These are phyloP conservation scores for Suricata suricatta DNA, from an alignment of 2,113 vertebrate genomes.

Conservation along the genomic window DNA sequence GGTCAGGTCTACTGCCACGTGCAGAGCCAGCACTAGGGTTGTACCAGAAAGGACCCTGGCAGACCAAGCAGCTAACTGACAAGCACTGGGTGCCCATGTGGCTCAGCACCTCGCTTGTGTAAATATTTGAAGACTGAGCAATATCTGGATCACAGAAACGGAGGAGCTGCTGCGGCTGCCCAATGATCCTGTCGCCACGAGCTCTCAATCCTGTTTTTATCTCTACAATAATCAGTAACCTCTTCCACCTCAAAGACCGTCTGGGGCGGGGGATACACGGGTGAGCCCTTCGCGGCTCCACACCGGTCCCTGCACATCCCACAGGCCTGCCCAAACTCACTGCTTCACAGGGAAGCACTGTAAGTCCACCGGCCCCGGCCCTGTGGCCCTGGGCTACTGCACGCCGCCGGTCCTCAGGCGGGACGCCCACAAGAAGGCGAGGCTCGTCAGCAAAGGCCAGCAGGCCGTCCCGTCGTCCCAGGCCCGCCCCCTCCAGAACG, in stretches of 20 bases:
- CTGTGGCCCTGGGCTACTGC: too few species aligned
- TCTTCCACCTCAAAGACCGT: neutral
- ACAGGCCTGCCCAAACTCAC: neutral
- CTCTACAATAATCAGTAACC: neutral
- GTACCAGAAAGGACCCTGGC: neutral
- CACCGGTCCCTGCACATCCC: neutral
- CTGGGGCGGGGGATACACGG: too few species aligned
- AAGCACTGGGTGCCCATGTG: neutral
- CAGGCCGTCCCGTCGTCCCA: neutral
- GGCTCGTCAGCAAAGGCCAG: neutral
- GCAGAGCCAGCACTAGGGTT: neutral
- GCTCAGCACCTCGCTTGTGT: neutral
- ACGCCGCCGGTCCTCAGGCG: neutral
- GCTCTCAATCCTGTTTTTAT: neutral
- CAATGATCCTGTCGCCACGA: neutral
- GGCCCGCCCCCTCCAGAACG: neutral
- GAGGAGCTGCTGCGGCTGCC: neutral
- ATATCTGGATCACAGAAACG: neutral
- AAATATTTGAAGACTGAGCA: neutral
- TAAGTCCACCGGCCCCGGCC: neutral
- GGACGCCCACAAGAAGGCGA: neutral
- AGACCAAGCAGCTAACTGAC: neutral
- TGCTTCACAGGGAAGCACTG: neutral
- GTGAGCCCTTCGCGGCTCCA: neutral
- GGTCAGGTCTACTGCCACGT: too few species aligned